Conservation (phyloP, 2,888 invertebrate genomes). For the Entomobrya proxima region DNA sequence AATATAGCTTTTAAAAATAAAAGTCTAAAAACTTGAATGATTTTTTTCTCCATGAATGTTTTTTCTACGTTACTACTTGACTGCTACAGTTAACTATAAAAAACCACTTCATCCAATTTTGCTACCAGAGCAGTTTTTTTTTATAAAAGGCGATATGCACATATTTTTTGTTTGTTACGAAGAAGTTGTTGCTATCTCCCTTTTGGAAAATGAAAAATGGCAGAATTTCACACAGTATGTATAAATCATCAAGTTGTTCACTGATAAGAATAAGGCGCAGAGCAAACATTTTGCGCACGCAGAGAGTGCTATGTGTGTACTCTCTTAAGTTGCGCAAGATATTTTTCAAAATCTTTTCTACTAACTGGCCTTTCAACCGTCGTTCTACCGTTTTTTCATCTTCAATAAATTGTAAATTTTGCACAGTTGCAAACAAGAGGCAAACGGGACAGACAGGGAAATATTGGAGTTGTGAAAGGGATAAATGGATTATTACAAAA, state of each 20-base stretch:
- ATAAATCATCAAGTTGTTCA: slow-evolving; percentile 27
- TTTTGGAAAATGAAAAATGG: slow-evolving; percentile 45
- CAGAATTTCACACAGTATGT: slow-evolving; percentile 17
- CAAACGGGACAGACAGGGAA: neutral
- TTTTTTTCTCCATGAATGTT: neutral
- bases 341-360: too few species aligned
- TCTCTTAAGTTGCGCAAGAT: too few species aligned
- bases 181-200: slow-evolving; percentile 21
- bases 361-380: neutral
- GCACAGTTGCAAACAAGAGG: slow-evolving; percentile 14
- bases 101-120: slow-evolving; percentile 15
- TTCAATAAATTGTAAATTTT: slow-evolving; percentile 20
- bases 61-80: neutral
- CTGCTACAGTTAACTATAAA: neutral
- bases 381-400: neutral
- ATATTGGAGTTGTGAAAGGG: slow-evolving; percentile 13
- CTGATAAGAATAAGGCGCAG: slow-evolving; percentile 8
- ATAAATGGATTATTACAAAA: slow-evolving; percentile 24
- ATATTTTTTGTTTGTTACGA: slow-evolving; percentile 26
- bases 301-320: too few species aligned
- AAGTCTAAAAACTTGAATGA: slow-evolving; percentile 32
- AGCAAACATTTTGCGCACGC: neutral
- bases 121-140: neutral
- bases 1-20: slow-evolving; percentile 44
- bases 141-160: neutral